Base-by-base conservation (phyloP, 2,888 invertebrate genomes). In the Spisula solida region DNA sequence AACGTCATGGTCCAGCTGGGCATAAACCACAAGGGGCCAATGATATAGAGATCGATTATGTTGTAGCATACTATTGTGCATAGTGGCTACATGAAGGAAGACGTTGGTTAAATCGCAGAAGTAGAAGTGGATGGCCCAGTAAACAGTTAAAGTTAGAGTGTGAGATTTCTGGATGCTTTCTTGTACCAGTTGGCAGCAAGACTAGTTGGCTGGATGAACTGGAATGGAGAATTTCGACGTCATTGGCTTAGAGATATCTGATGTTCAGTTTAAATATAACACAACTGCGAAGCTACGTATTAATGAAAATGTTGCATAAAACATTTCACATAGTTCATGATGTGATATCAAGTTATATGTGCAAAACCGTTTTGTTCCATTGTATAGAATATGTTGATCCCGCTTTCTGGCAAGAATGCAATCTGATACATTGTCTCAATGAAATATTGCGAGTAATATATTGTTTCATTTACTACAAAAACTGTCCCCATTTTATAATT, bases 181-280 rank as follows among this genome's bases (percentile, higher is more conserved):
- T 83, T 29, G 83, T 83, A 1, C 48, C 48, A n/a, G 83, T 83
- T 6, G 83, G 75, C 18, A 51, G 83, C 20, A 83, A 48, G 16
- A 4, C 4, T 60, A 20, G 25, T 12, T 18, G 75, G 47, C 41
- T 70, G 51, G 70, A 51, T 25, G 47, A 48, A 18, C 10, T 70
- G 6, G 70, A 83, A 83, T 83, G 70, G 70, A 47, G 83, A 48
- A 83, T 83, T 47, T 83, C 83, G 25, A 75, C 75, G 18, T 83
- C 83, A 6, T 10, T n/a, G 10, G 79, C 79, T n/a, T 47, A 79
- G 25, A 41, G 79, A 47, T 79, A 12, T 47, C 47, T 79, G 4
- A 79, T 79, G 47, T 79, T 79, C 20, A 79, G 79, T 79, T 79
- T 79, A 31, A 79, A 79, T 20, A 79, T 47, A 6, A 79, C 79